Percentiles rank a stretch among this genome's conserved stretches.
phyloP scores from a whole-genome alignment of 2,888 invertebrate genomes.

The Drosophila flavopinicola region DNA sequence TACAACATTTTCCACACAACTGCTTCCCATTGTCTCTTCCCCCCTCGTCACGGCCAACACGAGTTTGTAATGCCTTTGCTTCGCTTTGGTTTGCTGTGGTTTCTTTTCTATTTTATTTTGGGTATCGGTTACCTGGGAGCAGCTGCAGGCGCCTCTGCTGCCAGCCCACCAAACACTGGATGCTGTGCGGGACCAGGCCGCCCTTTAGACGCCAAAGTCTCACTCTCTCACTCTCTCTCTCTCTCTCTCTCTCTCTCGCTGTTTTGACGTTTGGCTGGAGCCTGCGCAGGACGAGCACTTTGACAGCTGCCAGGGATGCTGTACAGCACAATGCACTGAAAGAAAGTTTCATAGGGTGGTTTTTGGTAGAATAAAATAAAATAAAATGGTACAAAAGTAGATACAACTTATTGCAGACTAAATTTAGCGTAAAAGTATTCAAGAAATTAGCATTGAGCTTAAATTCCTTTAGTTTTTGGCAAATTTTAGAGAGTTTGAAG shows the following conservation, averaged over 20 bases:
- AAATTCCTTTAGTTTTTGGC: no score
- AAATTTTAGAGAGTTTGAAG: no score
- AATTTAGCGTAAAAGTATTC: no score
- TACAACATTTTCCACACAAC: conserved; percentile 62
- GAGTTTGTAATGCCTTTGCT: not conserved
- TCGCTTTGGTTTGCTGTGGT: not conserved
- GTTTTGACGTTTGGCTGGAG: conserved; percentile 51
- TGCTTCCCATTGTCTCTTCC: conserved; percentile 33
- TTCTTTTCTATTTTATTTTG: no score
- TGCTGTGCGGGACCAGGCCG: conserved; percentile 52
- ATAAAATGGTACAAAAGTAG: no score
- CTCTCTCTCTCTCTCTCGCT: conserved; percentile 3
- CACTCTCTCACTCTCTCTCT: not conserved
- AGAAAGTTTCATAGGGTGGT: not conserved
- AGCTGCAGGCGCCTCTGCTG: conserved; percentile 48
- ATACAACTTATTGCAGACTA: no score
- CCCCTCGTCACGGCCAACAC: not conserved
- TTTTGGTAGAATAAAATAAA: no score
- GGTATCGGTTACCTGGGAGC: conserved; percentile 31
- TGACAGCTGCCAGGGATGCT: conserved; percentile 70
- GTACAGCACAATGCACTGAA: conserved; percentile 12
- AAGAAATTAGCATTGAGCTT: no score
- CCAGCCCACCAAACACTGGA: conserved; percentile 61
- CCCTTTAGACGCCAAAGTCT: conserved; percentile 30
- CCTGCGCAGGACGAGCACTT: conserved; percentile 39